phyloP scores from a whole-genome alignment of 2,888 invertebrate genomes.

The Xylophagus ater region DNA sequence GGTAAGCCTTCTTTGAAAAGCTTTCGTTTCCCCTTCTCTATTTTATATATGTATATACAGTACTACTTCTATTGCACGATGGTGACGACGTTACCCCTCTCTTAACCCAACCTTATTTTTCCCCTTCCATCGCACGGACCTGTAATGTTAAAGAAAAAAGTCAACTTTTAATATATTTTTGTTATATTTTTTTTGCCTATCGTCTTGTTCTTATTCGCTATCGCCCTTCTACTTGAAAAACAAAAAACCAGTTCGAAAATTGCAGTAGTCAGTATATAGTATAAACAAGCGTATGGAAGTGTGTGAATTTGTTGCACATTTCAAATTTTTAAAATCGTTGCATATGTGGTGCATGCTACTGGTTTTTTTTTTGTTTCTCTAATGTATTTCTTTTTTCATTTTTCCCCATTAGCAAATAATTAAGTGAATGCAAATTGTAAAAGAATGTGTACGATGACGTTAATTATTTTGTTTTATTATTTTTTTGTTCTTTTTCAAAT shows the following conservation, averaged over 20 bases:
- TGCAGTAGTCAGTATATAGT: background rate
- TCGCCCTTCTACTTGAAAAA: conserved; percentile 1
- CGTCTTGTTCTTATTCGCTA: conserved; percentile 11
- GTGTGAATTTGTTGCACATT: conserved; percentile 1
- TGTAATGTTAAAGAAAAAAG: conserved; percentile 13
- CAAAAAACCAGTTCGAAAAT: conserved; percentile 8
- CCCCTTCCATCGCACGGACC: conserved; percentile 21
- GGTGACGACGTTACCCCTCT: conserved; percentile 12
- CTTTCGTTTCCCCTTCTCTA: conserved; percentile 8
- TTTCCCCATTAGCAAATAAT: conserved; percentile 15
- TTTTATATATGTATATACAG: too few species aligned
- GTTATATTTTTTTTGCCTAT: too few species aligned
- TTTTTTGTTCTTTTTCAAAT: conserved; percentile 7
- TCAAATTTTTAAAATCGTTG: background rate
- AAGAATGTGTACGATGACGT: conserved; percentile 13
- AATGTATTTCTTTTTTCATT: background rate
- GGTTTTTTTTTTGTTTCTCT: conserved; percentile 5
- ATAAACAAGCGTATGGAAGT: background rate
- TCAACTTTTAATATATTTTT: too few species aligned
- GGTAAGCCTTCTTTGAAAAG: background rate
- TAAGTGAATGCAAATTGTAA: conserved; percentile 11
- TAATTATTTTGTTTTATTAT: conserved; percentile 17
- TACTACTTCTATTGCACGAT: conserved; percentile 9
- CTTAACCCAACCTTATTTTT: conserved; percentile 20
- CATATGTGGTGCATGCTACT: background rate